Evolutionary conservation across 2,113 vertebrate genomes (phyloP).

Genomic region (Catharus minimus): DNA sequence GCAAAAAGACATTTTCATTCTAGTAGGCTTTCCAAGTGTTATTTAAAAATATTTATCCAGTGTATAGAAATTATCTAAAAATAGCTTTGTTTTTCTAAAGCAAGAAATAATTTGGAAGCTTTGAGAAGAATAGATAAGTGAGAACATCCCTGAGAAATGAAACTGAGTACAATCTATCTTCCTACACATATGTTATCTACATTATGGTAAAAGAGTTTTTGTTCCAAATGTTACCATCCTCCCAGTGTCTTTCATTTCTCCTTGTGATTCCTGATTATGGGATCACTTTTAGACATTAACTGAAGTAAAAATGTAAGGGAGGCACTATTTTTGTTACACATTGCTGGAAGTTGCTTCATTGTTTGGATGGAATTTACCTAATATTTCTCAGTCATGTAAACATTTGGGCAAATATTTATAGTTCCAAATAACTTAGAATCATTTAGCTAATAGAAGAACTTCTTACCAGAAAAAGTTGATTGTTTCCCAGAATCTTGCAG

Average conservation of each 20-base stretch:
- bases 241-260: neutral
- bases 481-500: neutral
- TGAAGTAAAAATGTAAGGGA: conserved; percentile 19
- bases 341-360: conserved; percentile 34
- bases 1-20: neutral
- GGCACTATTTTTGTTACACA: conserved; percentile 33
- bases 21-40: neutral
- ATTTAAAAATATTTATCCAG: neutral
- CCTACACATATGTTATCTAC: neutral
- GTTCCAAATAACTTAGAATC: conserved; percentile 9
- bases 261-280: neutral
- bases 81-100: conserved; percentile 13
- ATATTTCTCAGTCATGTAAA: conserved; percentile 22
- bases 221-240: neutral
- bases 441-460: neutral
- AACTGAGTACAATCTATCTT: neutral
- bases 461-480: neutral
- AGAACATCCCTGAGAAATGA: neutral
- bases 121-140: neutral
- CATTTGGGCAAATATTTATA: neutral
- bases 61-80: conserved; percentile 10
- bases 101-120: neutral
- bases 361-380: conserved; percentile 12
- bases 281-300: neutral
- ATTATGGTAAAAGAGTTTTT: neutral